Evolutionary conservation across 2,113 vertebrate genomes (phyloP), one percentile per base, ranked within the genome.

Genomic region (Dolichallabes microphthalmus): DNA sequence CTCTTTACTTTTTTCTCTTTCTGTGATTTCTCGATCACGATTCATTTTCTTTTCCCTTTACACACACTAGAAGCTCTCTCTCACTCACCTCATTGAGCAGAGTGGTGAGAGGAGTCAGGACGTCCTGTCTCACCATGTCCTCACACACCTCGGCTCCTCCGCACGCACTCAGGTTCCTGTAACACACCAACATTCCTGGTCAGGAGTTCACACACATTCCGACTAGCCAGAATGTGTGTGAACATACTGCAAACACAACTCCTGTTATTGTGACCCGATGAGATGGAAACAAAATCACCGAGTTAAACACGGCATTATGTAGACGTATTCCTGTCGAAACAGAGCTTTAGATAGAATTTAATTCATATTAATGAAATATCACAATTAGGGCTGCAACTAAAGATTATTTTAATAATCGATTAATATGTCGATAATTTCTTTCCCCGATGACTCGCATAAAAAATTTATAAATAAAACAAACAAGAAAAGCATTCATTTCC

Each of bases 121-220:
- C 87, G 39, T 99, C 98, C 22, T 96, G 94, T 52, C 96, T 96
- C 89, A 98, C 98, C 98, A 99, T 99, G 92, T 97, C 96, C 87
- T 98, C 97, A 87, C 97, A 99, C 45, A 97, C 96, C 88, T 98
- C 97, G 88, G 97, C 96, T 74, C 97, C 96, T 58, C 98, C 98
- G 78, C 98, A 98, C 71, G 95, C 97, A 89, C 98, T 99, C 85
- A 99, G 94, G 88, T 99, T 99, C 92, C 97, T 99, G 64, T 57
- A 45, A 39, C 17, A 53, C 81, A 92, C 52, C 13, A 1, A 75
- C 45, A 13, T 75, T 73, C 25, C 35, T 73, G 20, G 32, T 11
- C 68, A 71, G 35, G 15, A 39, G n/a, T n/a, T n/a, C n/a, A 71
- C 68, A 71, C 32, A n/a, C n/a, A n/a, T n/a, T n/a, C n/a, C n/a